phyloP scores from a whole-genome alignment of 2,113 vertebrate genomes.

The Gasterosteus nipponicus region DNA sequence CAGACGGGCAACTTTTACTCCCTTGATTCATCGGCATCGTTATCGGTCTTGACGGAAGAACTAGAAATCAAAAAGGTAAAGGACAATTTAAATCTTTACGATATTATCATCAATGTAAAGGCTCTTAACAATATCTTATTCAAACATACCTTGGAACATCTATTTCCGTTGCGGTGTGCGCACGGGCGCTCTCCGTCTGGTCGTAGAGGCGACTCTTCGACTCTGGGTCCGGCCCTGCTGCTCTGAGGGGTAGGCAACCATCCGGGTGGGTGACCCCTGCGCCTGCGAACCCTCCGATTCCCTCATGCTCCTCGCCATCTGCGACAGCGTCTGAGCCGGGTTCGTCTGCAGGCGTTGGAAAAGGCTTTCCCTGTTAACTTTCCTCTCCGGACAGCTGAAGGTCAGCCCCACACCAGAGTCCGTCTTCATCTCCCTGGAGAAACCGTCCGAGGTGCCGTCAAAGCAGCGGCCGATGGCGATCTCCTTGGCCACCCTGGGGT shows the following conservation, averaged over 20 bases:
- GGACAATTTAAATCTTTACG: slow-evolving; percentile 4
- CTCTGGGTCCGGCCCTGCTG: slow-evolving; percentile 68
- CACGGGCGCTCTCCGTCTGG: slow-evolving; percentile 66
- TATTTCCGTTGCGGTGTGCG: slow-evolving; percentile 74
- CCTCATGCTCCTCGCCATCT: slow-evolving; percentile 92
- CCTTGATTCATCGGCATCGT: slow-evolving; percentile 40
- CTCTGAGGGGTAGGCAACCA: slow-evolving; percentile 80
- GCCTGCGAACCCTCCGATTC: slow-evolving; percentile 71
- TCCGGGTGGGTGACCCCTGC: slow-evolving; percentile 76
- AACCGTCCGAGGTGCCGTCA: slow-evolving; percentile 94
- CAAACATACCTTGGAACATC: slow-evolving; percentile 45
- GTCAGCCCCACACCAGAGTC: slow-evolving; percentile 87
- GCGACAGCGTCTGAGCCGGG: slow-evolving; percentile 83
- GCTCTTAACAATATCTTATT: neutral
- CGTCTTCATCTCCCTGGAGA: slow-evolving; percentile 93
- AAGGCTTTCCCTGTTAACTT: slow-evolving; percentile 85
- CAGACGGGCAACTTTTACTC: slow-evolving; percentile 51
- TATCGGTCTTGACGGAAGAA: slow-evolving; percentile 39
- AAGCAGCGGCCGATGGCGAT: slow-evolving; percentile 98
- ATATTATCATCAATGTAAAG: neutral
- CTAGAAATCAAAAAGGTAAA: slow-evolving; percentile 46
- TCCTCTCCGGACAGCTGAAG: slow-evolving; percentile 89
- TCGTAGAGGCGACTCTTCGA: slow-evolving; percentile 69
- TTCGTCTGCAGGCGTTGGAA: slow-evolving; percentile 92
- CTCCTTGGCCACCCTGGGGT: slow-evolving; percentile 93